Conservation (phyloP, 53 echinoderm and acorn worm species). For the Luidia sarsii region DNA sequence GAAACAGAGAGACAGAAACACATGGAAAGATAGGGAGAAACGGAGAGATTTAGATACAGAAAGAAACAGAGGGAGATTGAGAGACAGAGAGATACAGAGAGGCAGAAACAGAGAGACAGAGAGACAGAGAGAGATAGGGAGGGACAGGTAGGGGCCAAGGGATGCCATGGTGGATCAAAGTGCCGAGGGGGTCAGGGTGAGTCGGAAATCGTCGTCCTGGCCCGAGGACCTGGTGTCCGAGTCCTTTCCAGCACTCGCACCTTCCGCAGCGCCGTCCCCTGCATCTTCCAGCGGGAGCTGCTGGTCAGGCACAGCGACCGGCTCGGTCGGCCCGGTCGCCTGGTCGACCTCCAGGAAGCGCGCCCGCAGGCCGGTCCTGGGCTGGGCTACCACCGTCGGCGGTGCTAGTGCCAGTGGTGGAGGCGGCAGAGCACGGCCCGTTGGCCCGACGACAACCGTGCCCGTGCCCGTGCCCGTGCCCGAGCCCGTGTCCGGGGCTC, state of each 20-base stretch:
- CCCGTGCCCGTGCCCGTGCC: constrained; percentile 5
- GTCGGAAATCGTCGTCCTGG: constrained; percentile 6
- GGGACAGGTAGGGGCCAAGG: not conserved
- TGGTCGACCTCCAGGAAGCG: constrained; percentile 31
- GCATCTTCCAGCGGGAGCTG: not conserved
- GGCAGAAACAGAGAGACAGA: too few species aligned
- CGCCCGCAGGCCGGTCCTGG: constrained; percentile 8
- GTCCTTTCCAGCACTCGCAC: constrained; percentile 5
- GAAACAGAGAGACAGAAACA: too few species aligned
- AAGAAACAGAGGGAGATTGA: too few species aligned
- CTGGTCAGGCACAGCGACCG: not conserved
- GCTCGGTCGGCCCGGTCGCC: too few species aligned
- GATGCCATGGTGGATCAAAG: too few species aligned
- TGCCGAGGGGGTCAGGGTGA: constrained; percentile 6
- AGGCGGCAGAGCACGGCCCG: too few species aligned
- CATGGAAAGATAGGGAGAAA: too few species aligned
- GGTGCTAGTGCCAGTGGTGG: too few species aligned
- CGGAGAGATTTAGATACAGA: too few species aligned
- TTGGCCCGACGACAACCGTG: constrained; percentile 20
- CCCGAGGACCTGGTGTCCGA: constrained; percentile 11
- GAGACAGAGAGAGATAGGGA: too few species aligned
- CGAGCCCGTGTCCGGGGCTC: not conserved
- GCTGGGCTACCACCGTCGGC: constrained; percentile 47
- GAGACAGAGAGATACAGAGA: too few species aligned
- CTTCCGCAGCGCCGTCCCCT: too few species aligned